Evolutionary conservation across 2,797 vertebrate genomes (phyloP).

Genomic region (Leuciscus waleckii): DNA sequence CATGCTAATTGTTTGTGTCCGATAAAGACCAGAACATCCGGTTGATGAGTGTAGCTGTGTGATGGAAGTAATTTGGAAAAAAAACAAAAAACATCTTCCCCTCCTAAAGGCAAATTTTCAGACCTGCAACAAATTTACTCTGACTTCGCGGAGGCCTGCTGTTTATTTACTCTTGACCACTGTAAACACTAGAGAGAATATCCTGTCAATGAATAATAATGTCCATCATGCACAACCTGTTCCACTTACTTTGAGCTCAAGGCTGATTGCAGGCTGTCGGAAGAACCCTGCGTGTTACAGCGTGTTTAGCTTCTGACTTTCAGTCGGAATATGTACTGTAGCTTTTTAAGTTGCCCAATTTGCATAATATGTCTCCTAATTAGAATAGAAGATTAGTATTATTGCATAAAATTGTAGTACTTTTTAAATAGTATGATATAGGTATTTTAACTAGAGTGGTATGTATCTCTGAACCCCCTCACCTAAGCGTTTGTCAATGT

Average conservation of each 20-base stretch:
- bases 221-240: conserved; percentile 8
- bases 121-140: neutral
- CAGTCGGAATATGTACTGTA: neutral
- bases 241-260: neutral
- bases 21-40: conserved; percentile 46
- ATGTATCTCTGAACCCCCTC: too few relatives aligned
- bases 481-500: too few relatives aligned
- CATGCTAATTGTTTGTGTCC: conserved; percentile 51
- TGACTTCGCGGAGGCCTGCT: neutral
- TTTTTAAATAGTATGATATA: neutral
- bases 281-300: neutral
- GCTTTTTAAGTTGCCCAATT: neutral
- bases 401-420: neutral
- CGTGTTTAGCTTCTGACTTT: neutral
- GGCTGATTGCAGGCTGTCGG: neutral
- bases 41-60: conserved; percentile 37
- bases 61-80: conserved; percentile 69
- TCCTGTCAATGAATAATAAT: conserved; percentile 34
- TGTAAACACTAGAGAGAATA: conserved; percentile 17
- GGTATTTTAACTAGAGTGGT: too few relatives aligned
- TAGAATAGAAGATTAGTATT: neutral
- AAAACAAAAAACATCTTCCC: conserved; percentile 14
- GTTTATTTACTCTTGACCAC: conserved; percentile 42
- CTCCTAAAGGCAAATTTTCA: neutral
- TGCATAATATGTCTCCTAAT: neutral